These are phyloP conservation scores for Tupaia tana DNA, from an alignment of 2,113 vertebrate genomes.

Conservation along the genomic window DNA sequence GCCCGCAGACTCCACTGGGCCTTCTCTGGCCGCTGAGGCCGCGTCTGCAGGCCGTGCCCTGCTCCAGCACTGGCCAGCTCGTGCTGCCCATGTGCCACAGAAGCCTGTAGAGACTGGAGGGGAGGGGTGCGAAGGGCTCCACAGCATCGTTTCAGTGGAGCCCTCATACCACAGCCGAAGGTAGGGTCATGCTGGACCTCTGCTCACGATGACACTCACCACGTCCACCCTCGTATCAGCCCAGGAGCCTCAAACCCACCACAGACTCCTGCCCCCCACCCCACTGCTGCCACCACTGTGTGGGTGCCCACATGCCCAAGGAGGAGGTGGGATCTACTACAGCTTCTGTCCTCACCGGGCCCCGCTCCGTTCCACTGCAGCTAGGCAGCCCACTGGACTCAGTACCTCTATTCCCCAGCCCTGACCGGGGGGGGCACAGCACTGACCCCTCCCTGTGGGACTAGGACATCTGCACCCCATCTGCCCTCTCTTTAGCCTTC, in stretches of 20 bases:
- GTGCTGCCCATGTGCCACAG: too few relatives aligned
- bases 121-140: neutral
- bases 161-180: neutral
- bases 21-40: neutral
- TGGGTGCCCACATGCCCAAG: neutral
- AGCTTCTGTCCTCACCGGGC: neutral
- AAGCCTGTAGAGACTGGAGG: accelerated
- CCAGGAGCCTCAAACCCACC: neutral
- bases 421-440: neutral
- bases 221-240: too few relatives aligned
- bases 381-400: neutral
- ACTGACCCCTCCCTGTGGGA: neutral
- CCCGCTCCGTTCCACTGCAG: neutral
- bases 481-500: neutral
- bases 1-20: neutral
- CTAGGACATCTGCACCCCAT: neutral
- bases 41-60: neutral
- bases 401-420: neutral
- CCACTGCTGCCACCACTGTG: neutral
- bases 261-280: neutral
- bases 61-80: neutral
- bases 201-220: neutral
- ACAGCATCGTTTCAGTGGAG: accelerated
- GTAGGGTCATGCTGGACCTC: neutral
- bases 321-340: neutral